phyloP scores from a whole-genome alignment of 2,888 invertebrate species.

The Andrena marginata region DNA sequence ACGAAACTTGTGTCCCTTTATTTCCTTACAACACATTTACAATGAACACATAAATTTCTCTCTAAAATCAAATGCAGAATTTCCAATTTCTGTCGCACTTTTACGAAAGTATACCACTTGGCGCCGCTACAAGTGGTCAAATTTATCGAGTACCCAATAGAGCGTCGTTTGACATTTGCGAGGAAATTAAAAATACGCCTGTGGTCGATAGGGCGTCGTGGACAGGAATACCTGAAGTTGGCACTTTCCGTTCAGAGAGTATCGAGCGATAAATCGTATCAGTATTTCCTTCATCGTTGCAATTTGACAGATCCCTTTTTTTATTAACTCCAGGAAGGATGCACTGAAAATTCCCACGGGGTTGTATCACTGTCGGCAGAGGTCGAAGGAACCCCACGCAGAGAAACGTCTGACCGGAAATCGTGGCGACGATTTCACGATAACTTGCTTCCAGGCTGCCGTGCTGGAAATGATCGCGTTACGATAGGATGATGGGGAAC shows the following conservation, averaged over 20 bases:
- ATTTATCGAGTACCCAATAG: not conserved
- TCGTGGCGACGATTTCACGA: constrained; percentile 12
- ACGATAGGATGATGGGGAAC: constrained; percentile 75
- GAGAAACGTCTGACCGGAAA: constrained; percentile 40
- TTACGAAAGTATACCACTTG: not conserved
- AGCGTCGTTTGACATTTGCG: constrained; percentile 37
- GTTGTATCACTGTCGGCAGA: not conserved
- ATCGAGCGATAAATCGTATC: constrained; percentile 4
- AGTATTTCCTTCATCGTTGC: not conserved
- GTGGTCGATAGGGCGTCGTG: constrained; percentile 10
- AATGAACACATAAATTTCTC: not conserved
- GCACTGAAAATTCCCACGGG: not conserved
- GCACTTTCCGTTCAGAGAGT: not conserved
- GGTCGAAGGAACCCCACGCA: constrained; percentile 1
- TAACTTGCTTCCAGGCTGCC: constrained; percentile 20
- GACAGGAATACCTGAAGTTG: constrained; percentile 41
- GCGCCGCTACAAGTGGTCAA: not conserved
- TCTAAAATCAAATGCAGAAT: not conserved
- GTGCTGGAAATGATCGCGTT: constrained; percentile 39
- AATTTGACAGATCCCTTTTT: not conserved
- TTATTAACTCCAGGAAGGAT: not conserved
- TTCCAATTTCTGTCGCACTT: not conserved
- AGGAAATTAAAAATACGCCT: constrained; percentile 54
- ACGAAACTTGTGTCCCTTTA: no score
- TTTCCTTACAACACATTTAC: not conserved